Conservation (phyloP, 2,113 vertebrate genomes). For the Mormyrus lacerda region DNA sequence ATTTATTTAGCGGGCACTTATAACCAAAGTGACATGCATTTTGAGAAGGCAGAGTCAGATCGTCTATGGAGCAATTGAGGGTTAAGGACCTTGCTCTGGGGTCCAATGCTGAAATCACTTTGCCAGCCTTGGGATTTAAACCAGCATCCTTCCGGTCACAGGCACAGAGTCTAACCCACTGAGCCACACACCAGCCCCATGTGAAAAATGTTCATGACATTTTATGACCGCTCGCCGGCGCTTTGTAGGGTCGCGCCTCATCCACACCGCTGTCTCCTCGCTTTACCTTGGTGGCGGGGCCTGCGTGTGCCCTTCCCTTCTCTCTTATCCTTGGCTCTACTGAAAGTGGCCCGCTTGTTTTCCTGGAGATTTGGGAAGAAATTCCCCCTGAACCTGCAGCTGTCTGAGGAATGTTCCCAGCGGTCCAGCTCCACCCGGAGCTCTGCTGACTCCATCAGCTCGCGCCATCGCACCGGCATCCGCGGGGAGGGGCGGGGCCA, state of each 20-base stretch:
- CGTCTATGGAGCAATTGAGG: neutral
- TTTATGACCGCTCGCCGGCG: neutral
- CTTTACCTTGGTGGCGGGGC: constrained; percentile 35
- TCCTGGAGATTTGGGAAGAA: constrained; percentile 55
- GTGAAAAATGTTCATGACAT: neutral
- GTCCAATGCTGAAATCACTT: neutral
- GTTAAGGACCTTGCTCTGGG: neutral
- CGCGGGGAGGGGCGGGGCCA: constrained; percentile 18
- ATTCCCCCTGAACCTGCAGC: constrained; percentile 65
- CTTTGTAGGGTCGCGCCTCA: constrained; percentile 24
- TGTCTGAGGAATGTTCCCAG: constrained; percentile 59
- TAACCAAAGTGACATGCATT: neutral
- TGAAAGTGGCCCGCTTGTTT: constrained; percentile 53
- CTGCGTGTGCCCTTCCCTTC: neutral
- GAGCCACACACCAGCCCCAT: neutral
- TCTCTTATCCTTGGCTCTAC: constrained; percentile 34
- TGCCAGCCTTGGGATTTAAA: neutral
- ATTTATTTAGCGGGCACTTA: neutral
- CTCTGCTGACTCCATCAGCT: constrained; percentile 49
- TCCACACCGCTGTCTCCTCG: constrained; percentile 46
- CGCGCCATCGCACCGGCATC: constrained; percentile 28
- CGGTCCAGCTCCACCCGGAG: constrained; percentile 39
- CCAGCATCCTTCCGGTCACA: neutral
- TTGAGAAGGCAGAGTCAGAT: neutral
- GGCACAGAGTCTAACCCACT: neutral